Evolutionary conservation across 2,797 vertebrate species (phyloP).

Genomic region (Sarcoramphus papa): DNA sequence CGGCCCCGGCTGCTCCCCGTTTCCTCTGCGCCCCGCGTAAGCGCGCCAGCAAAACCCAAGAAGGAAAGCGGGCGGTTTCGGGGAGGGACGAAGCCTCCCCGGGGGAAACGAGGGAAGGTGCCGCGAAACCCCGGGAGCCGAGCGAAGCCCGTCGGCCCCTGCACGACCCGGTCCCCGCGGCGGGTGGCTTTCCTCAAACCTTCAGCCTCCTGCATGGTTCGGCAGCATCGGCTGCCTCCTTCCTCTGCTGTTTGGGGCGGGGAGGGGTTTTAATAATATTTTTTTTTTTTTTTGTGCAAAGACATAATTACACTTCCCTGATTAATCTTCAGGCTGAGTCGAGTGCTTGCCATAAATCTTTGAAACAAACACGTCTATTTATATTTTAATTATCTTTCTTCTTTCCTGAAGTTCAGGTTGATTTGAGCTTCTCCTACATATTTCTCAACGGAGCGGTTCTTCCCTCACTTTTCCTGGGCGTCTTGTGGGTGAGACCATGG

Average conservation of each 20-base stretch:
- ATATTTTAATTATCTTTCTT: slow-evolving; percentile 74
- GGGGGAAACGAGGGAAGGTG: not conserved
- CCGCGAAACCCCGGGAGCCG: not conserved
- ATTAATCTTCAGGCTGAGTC: slow-evolving; percentile 71
- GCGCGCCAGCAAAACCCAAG: accelerated
- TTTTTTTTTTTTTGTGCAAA: not conserved
- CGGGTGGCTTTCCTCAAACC: not conserved
- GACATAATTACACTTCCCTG: slow-evolving; percentile 69
- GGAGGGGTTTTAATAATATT: not conserved
- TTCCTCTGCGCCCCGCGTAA: not conserved
- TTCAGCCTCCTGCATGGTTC: accelerated
- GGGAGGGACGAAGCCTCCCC: not conserved
- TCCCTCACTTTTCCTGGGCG: not conserved
- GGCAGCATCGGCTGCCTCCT: not conserved
- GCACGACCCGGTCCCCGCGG: accelerated
- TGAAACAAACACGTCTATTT: slow-evolving; percentile 77
- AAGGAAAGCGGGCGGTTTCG: accelerated
- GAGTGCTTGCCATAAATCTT: slow-evolving; percentile 68
- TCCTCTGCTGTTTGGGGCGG: not conserved
- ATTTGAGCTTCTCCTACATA: slow-evolving; percentile 69
- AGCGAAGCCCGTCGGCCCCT: not conserved
- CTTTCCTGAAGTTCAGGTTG: slow-evolving; percentile 62
- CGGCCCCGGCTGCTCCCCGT: accelerated
- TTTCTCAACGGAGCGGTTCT: slow-evolving; percentile 48
- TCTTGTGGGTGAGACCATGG: accelerated